phyloP scores from a whole-genome alignment of 2,797 vertebrate genomes.

The Percopsis omiscomaycus region DNA sequence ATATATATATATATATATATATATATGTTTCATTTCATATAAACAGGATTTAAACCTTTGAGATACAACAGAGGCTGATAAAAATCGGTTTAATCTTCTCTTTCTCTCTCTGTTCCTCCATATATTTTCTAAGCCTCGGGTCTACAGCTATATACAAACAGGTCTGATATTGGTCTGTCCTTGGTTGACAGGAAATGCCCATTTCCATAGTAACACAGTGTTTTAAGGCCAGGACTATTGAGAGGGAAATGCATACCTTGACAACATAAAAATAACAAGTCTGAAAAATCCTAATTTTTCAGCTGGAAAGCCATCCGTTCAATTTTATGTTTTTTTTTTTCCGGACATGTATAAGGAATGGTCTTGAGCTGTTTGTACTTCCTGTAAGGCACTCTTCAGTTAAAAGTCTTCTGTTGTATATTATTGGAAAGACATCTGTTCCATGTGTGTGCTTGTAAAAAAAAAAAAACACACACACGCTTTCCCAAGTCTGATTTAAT shows the following conservation, averaged over 20 bases:
- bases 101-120: slow-evolving; percentile 52
- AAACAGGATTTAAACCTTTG: slow-evolving; percentile 67
- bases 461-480: slow-evolving; percentile 2
- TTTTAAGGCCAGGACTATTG: slow-evolving; percentile 66
- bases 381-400: slow-evolving; percentile 67
- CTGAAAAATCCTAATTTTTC: slow-evolving; percentile 40
- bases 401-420: slow-evolving; percentile 40
- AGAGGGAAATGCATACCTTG: slow-evolving; percentile 54
- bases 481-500: slow-evolving; percentile 52
- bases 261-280: slow-evolving; percentile 62
- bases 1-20: slow-evolving; percentile 41
- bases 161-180: slow-evolving; percentile 66
- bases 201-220: slow-evolving; percentile 73
- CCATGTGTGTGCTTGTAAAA: slow-evolving; percentile 9
- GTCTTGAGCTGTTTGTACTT: slow-evolving; percentile 45
- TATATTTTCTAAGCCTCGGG: slow-evolving; percentile 50
- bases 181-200: slow-evolving; percentile 73
- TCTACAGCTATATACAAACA: slow-evolving; percentile 69
- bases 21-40: slow-evolving; percentile 74
- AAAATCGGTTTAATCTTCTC: slow-evolving; percentile 55
- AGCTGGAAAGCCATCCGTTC: slow-evolving; percentile 36
- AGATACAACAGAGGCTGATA: slow-evolving; percentile 56
- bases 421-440: not conserved
- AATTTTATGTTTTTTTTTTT: slow-evolving; percentile 37
- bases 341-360: slow-evolving; percentile 33